Percentiles rank a stretch among this genome's conserved stretches.
Conservation (phyloP, 1,140 invertebrate genomes). For the Drosophila orosa region DNA sequence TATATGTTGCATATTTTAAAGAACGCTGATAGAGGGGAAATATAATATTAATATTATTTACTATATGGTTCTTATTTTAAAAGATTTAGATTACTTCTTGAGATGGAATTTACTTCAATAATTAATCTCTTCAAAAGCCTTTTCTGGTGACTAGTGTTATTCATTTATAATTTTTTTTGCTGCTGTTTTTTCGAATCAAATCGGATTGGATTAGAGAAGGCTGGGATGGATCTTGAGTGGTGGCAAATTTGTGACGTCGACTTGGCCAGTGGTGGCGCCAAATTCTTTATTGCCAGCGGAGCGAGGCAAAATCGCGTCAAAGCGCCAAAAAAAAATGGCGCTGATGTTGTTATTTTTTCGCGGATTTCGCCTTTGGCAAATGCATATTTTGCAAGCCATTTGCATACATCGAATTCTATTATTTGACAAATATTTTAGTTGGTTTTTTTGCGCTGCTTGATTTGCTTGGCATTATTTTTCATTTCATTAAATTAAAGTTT, state of each 20-base stretch:
- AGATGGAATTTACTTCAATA: background rate
- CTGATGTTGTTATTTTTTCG: constrained; percentile 23
- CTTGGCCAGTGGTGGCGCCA: constrained; percentile 68
- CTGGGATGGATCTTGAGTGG: constrained; percentile 24
- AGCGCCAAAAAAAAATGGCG: constrained; percentile 59
- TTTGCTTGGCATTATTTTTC: constrained; percentile 74
- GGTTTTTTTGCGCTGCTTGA: constrained; percentile 50
- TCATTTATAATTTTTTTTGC: background rate
- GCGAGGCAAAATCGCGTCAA: constrained; percentile 66
- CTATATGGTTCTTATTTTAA: background rate
- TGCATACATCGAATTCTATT: constrained; percentile 63
- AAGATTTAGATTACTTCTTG: background rate
- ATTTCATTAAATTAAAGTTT: constrained; percentile 78
- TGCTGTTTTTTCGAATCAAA: background rate
- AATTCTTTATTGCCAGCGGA: constrained; percentile 64
- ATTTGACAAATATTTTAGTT: constrained; percentile 36
- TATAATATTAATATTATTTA: background rate
- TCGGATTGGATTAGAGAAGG: constrained; percentile 4
- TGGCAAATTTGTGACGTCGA: constrained; percentile 65
- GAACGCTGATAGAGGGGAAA: background rate
- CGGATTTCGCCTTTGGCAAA: constrained; percentile 2
- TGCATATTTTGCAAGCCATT: constrained; percentile 61
- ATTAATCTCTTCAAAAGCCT: background rate
- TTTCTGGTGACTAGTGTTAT: background rate
- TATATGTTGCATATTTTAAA: too few relatives aligned